Evolutionary conservation across 2,888 invertebrate genomes (phyloP), one percentile per base, ranked within the genome.

Genomic region (Chrysolina americana): DNA sequence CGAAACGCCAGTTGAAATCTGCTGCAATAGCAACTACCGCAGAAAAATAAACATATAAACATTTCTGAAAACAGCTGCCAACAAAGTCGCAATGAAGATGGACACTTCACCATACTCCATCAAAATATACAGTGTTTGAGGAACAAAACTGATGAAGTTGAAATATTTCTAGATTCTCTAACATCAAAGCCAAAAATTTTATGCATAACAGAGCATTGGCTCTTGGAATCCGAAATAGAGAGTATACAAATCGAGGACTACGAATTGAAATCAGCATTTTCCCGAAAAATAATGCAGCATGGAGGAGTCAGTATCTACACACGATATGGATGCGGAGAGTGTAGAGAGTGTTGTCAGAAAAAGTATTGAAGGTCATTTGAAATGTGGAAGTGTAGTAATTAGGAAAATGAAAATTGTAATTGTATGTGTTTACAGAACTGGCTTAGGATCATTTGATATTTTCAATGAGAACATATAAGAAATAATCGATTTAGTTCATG

Each of bases 111-210:
- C 23, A 23, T 65, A 65, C 44, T 65, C n/a, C 65, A 65, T 65
- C 65, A 48, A 48, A 65, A 65, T 21, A 50, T 65, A n/a, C 65
- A 65, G 6, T 65, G 47, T 21, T 21, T 65, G 23, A 65, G 19
- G n/a, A 47, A 65, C 23, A 65, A 65, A 65, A 65, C 50, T n/a
- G 50, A 48, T 21, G 65, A 65, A 44, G n/a, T 65, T n/a, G 65
- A 65, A 65, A 50, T 23, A 47, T 65, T 65, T 21, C 21, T 65
- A 17, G 17, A 63, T 17, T 63, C 63, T 36, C 17, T 63, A 63
- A 36, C 13, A 63, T 2, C 13, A 63, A 36, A 63, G 17, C 63
- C 63, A 63, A 63, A 63, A 28, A 63, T 63, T n/a, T 63, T 63
- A 15, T 63, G 63, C 41, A 63, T 63, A 63, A 63, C 63, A 17